Evolutionary conservation across 2,113 vertebrate genomes (phyloP), one percentile per base, ranked within the genome.

Genomic region (Trichechus manatus): DNA sequence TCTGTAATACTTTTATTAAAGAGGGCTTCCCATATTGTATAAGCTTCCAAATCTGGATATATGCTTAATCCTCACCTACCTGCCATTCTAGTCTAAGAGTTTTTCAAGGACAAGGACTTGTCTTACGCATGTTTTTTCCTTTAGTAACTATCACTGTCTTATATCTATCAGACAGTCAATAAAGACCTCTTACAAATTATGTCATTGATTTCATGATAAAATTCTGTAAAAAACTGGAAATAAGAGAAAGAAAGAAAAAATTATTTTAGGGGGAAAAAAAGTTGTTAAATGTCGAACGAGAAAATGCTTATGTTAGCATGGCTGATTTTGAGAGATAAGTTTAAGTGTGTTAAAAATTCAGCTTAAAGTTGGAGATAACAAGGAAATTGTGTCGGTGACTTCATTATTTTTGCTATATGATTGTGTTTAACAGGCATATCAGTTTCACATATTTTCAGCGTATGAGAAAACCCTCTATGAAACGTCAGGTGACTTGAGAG

Each of bases 331-430:
- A 93, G 11, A 23, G 63, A 23, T 68, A 53, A 39, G 42, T 53
- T 87, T 74, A 53, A 42, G 6, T 86, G 36, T 66, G 66, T 77
- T 53, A 81, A 91, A 94, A 72, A 33, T 1, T n/a, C 13, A 79
- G 2, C 2, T 91, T 88, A 27, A 36, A 39, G 33, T 81, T 90
- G 80, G 36, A 87, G 59, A 89, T 17, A 92, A 68, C 9, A 95
- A 44, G 10, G 14, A 72, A 56, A 77, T 25, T 63, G 1, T n/a
- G 5, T 92, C 87, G 9, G 0, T 17, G 10, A 20, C 17, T 68
- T 87, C 9, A 36, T 4, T 64, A 64, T 64, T 92, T 39, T 20
- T 81, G 3, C 3, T 59, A 23, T 77, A 4, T 42, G 17, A 19
- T 59, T 92, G 0, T 82, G 5, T 81, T 95, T 92, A 59, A 56